Evolutionary conservation across 2,888 invertebrate genomes (phyloP), one percentile per base, ranked within the genome.

Genomic region (Eristalis arbustorum): DNA sequence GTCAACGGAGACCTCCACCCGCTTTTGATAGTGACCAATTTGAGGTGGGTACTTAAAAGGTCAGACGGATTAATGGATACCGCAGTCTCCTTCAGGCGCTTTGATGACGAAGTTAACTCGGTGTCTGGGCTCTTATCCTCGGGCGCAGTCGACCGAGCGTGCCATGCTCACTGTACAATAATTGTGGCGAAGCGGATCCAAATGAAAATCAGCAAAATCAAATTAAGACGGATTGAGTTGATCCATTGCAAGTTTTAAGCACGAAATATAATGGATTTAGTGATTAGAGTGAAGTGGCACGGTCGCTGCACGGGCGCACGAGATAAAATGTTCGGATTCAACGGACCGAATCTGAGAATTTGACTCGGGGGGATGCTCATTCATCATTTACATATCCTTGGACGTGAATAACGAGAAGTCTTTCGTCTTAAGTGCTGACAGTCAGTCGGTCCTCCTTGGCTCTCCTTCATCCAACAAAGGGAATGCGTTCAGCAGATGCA

Each of bases 21-120:
- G 25, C n/a, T 31, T 61, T 31, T 62, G 66, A 66, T 66, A 25
- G 61, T 49, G 61, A 34, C 13, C 25, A 49, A 37, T 49, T 31
- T 28, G 31, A 14, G 49, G 76, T 23, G 34, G 61, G 14, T 40
- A 59, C 66, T 75, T 59, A 75, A 74, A 75, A 66, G 74, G 57
- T 28, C 62, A 68, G 68, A 68, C 61, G 18, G 14, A 49, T 61
- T 68, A 67, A 75, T 61, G 31, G 67, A 75, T 61, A 40, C 57
- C 28, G 13, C 28, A 13, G 13, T 56, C 49, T 56, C 56, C 68
- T 69, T 49, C 34, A 6, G 56, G 68, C 42, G 42, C 67, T 23
- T 18, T 25, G 25, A 14, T 67, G 67, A 28, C 28, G 25, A 14
- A 67, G 49, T 67, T 67, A 49, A 67, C 42, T 42, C 49, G 23